These are phyloP conservation scores for Danaus melanippus DNA, from an alignment of 1,140 invertebrate species.

Conservation along the genomic window DNA sequence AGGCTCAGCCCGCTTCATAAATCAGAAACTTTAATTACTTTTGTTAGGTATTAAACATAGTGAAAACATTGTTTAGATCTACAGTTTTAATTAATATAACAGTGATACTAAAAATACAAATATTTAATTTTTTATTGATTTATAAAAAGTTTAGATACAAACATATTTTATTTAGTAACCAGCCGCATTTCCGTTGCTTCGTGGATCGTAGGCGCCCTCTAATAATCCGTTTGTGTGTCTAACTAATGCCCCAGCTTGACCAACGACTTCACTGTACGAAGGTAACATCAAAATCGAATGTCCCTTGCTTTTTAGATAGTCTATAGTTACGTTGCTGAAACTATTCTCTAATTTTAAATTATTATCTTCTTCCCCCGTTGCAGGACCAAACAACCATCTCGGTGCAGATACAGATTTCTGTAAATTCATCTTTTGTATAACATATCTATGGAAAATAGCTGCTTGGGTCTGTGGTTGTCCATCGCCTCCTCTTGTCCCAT, in stretches of 20 bases:
- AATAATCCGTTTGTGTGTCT: constrained; percentile 47
- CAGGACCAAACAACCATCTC: constrained; percentile 51
- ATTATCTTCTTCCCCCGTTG: constrained; percentile 23
- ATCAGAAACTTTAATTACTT: constrained; percentile 14
- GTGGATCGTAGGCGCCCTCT: constrained; percentile 54
- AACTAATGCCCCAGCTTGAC: constrained; percentile 50
- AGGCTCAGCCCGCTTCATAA: constrained; percentile 3
- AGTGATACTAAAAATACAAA: not conserved
- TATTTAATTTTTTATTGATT: not conserved
- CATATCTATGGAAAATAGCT: constrained; percentile 58
- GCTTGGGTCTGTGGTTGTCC: constrained; percentile 61
- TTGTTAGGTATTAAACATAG: constrained; percentile 1
- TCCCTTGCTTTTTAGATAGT: constrained; percentile 43
- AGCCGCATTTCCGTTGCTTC: constrained; percentile 50
- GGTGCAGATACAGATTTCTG: constrained; percentile 43
- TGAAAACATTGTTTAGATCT: too few relatives aligned
- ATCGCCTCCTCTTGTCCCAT: constrained; percentile 57
- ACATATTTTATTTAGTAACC: constrained; percentile 35
- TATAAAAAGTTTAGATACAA: constrained; percentile 4
- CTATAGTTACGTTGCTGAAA: constrained; percentile 37
- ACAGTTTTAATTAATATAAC: too few relatives aligned
- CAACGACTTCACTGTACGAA: constrained; percentile 34
- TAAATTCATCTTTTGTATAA: constrained; percentile 42
- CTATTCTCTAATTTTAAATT: constrained; percentile 43
- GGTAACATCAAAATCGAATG: constrained; percentile 37